These are phyloP conservation scores for Pedicia rivosa DNA, from an alignment of 2,888 invertebrate species.

Conservation along the genomic window DNA sequence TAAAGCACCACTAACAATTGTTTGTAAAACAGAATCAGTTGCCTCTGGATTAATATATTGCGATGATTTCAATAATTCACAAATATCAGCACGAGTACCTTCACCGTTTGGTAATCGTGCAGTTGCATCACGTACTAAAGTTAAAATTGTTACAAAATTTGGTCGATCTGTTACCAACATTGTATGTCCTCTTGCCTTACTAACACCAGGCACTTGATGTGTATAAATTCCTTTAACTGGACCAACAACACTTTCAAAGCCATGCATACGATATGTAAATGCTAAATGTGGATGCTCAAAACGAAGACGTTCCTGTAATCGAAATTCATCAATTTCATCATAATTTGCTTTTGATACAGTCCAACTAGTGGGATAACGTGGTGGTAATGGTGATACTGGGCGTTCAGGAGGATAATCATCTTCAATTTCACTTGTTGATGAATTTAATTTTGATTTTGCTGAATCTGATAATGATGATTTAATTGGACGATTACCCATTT, in stretches of 20 bases:
- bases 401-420: slow-evolving; percentile 18
- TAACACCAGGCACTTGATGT: slow-evolving; percentile 39
- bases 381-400: slow-evolving; percentile 35
- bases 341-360: slow-evolving; percentile 61
- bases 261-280: slow-evolving; percentile 78
- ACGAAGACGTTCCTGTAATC: slow-evolving; percentile 63
- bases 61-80: slow-evolving; percentile 68
- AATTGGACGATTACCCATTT: slow-evolving; percentile 21
- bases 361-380: slow-evolving; percentile 64
- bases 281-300: slow-evolving; percentile 84
- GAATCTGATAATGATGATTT: slow-evolving; percentile 21
- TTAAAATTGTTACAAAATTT: slow-evolving; percentile 77
- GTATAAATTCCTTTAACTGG: slow-evolving; percentile 68
- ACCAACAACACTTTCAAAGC: slow-evolving; percentile 69
- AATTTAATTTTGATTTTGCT: slow-evolving; percentile 11
- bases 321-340: slow-evolving; percentile 61
- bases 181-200: slow-evolving; percentile 65
- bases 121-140: slow-evolving; percentile 84
- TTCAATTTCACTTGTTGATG: slow-evolving; percentile 7
- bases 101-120: slow-evolving; percentile 89
- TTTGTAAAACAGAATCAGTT: slow-evolving; percentile 36
- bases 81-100: slow-evolving; percentile 81
- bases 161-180: slow-evolving; percentile 69
- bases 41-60: slow-evolving; percentile 40
- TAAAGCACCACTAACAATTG: slow-evolving; percentile 77